phyloP scores from a whole-genome alignment of 2,888 invertebrate species.

The Cephus pygmeus region DNA sequence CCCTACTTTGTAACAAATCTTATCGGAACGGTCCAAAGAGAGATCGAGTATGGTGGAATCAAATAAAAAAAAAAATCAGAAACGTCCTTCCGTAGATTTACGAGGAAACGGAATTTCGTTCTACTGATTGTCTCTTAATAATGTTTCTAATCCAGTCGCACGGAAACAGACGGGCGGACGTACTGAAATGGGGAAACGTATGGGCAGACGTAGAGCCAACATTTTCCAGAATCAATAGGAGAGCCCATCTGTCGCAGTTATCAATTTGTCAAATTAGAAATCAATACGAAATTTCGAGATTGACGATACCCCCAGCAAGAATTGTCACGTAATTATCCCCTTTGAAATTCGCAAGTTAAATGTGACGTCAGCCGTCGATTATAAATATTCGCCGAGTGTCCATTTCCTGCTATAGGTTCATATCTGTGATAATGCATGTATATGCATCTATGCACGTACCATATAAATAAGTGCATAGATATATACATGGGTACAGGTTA shows the following conservation, averaged over 20 bases:
- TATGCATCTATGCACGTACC: not conserved
- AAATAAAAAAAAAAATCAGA: not conserved
- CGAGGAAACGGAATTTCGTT: not conserved
- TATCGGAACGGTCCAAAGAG: not conserved
- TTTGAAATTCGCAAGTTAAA: not conserved
- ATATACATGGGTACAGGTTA: not conserved
- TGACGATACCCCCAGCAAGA: not conserved
- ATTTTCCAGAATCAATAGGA: constrained; percentile 22
- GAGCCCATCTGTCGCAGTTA: constrained; percentile 51
- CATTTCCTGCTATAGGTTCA: not conserved
- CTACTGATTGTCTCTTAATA: constrained; percentile 18
- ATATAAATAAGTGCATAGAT: not conserved
- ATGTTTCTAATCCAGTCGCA: constrained; percentile 28
- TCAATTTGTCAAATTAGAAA: constrained; percentile 62
- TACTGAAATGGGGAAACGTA: not conserved
- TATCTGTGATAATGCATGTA: not conserved
- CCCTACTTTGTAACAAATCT: not conserved
- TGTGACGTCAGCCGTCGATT: not conserved
- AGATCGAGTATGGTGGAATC: not conserved
- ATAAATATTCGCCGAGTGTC: not conserved
- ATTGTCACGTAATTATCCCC: not conserved
- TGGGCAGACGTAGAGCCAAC: not conserved
- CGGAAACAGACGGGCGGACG: constrained; percentile 8
- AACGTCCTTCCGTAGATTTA: not conserved
- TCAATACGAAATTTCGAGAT: constrained; percentile 45